phyloP scores from a whole-genome alignment of 2,797 vertebrate genomes.

The Peromyscus melanophrys region DNA sequence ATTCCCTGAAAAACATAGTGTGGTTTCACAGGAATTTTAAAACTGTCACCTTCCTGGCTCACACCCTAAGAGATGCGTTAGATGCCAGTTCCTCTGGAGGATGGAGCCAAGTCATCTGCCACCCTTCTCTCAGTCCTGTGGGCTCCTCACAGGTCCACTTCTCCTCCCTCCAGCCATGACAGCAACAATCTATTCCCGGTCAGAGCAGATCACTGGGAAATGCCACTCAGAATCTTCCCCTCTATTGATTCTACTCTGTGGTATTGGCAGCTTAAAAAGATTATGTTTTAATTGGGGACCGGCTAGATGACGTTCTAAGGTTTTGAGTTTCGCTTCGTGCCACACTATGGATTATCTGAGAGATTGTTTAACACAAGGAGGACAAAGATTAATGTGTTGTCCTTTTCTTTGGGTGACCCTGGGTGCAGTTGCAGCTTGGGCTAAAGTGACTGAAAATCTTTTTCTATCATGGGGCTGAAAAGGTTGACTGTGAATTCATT shows the following conservation, averaged over 20 bases:
- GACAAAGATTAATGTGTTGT: constrained; percentile 92
- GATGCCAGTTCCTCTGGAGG: neutral
- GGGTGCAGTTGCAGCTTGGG: constrained; percentile 86
- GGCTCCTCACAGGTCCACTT: constrained; percentile 74
- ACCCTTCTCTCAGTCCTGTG: constrained; percentile 58
- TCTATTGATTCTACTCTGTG: constrained; percentile 91
- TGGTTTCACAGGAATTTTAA: neutral
- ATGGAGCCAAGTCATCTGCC: constrained; percentile 2
- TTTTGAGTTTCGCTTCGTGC: constrained; percentile 89
- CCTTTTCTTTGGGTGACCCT: constrained; percentile 90
- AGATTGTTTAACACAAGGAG: constrained; percentile 87
- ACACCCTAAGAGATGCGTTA: neutral
- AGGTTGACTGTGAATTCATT: constrained; percentile 92
- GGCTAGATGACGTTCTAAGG: constrained; percentile 91
- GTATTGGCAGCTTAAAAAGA: constrained; percentile 93
- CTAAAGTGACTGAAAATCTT: constrained; percentile 92
- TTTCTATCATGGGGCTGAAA: constrained; percentile 89
- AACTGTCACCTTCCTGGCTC: neutral
- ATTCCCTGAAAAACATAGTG: constrained; percentile 56
- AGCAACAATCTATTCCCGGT: constrained; percentile 86
- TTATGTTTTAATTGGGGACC: constrained; percentile 93
- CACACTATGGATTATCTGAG: constrained; percentile 89
- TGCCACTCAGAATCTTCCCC: constrained; percentile 90
- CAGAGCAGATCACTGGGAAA: constrained; percentile 87
- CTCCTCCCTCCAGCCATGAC: constrained; percentile 82